Evolutionary conservation across 2,113 vertebrate species (phyloP).

Genomic region (Tympanuchus pallidicinctus): DNA sequence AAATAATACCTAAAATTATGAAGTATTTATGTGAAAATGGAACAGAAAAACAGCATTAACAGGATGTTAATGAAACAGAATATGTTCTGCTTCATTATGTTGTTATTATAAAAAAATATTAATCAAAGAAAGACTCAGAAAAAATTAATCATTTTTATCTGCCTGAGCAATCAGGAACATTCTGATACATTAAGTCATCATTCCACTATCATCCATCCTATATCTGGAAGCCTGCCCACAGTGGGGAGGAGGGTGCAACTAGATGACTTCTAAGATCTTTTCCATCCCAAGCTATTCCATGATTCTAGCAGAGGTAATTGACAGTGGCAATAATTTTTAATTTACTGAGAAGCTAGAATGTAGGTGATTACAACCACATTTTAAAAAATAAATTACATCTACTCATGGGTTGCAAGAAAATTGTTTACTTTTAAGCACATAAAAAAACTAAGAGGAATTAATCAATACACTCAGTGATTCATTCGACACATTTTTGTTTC

Average conservation of each 20-base stretch:
- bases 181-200: neutral
- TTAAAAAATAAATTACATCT: neutral
- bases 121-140: neutral
- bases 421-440: neutral
- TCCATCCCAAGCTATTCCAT: neutral
- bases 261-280: neutral
- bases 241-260: neutral
- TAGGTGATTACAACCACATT: neutral
- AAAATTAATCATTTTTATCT: neutral
- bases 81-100: neutral
- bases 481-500: neutral
- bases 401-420: neutral
- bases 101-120: neutral
- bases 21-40: neutral
- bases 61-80: neutral
- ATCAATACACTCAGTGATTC: neutral
- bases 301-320: neutral
- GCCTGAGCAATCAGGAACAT: constrained; percentile 3
- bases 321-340: neutral
- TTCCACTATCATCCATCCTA: neutral
- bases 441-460: neutral
- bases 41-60: neutral
- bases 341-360: neutral
- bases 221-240: neutral
- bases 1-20: neutral